Conservation (phyloP, 2,888 invertebrate genomes). For the Thera britannica region DNA sequence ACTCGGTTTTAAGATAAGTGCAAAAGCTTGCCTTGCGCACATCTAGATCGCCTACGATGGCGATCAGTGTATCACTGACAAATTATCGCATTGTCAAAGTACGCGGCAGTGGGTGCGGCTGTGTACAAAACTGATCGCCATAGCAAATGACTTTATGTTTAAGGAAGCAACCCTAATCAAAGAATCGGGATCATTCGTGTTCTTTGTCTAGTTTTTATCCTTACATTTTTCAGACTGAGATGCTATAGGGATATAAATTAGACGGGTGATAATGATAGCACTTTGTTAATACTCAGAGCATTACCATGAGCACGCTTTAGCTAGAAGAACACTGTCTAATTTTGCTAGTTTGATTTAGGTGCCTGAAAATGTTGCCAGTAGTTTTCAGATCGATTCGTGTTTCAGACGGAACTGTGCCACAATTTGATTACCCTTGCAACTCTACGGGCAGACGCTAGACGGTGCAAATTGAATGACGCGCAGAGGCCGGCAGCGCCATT, state of each 20-base stretch:
- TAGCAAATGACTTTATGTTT: no score
- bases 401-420: conserved; percentile 16
- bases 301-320: no score
- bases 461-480: conserved; percentile 47
- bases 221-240: background rate
- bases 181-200: background rate
- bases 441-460: conserved; percentile 32
- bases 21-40: background rate
- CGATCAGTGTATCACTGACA: no score
- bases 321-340: no score
- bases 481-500: conserved; percentile 58
- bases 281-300: background rate
- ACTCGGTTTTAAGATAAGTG: background rate
- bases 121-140: no score
- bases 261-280: no score
- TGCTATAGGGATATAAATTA: no score
- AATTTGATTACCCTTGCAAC: conserved; percentile 22
- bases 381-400: conserved; percentile 6
- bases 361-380: background rate
- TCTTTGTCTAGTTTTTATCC: background rate
- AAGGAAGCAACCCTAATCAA: background rate
- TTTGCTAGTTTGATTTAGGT: no score
- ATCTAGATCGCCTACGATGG: no score
- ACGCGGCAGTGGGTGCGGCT: no score
- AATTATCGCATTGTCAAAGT: no score